Evolutionary conservation across 2,888 invertebrate species (phyloP).

Genomic region (Agrypnus murinus): DNA sequence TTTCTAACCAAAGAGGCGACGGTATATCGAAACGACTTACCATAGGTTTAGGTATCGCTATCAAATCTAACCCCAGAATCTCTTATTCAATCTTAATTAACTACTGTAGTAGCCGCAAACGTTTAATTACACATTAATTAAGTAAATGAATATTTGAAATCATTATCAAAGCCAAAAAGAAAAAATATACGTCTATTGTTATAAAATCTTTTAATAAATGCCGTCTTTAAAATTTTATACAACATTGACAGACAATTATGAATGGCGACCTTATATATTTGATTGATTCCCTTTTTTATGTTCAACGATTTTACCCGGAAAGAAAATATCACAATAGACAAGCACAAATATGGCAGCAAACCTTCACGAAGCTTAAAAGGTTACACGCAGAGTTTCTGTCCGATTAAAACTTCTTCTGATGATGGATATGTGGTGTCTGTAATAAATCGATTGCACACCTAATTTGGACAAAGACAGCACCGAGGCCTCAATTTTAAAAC

Average conservation of each 20-base stretch:
- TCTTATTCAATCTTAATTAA: conserved; percentile 58
- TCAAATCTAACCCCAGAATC: conserved; percentile 55
- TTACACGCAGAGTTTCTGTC: conserved; percentile 15
- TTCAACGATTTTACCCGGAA: conserved; percentile 15
- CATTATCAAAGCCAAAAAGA: conserved; percentile 63
- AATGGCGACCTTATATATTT: conserved; percentile 25
- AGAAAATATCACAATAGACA: conserved; percentile 24
- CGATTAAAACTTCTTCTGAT: conserved; percentile 2
- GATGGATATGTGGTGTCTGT: conserved; percentile 24
- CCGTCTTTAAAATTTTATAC: neutral
- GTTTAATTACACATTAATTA: conserved; percentile 63
- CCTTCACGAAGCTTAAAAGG: conserved; percentile 19
- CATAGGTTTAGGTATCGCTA: conserved; percentile 34
- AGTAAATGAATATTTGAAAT: conserved; percentile 62
- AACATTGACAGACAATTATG: conserved; percentile 12
- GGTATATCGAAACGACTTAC: too few relatives aligned
- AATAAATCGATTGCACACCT: conserved; percentile 22
- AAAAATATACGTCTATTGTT: too few relatives aligned
- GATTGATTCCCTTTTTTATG: conserved; percentile 27
- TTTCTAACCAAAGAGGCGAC: conserved; percentile 54
- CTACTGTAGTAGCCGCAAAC: conserved; percentile 58
- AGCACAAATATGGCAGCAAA: conserved; percentile 27
- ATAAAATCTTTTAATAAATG: neutral
- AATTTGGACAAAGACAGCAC: conserved; percentile 14
- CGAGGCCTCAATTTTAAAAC: conserved; percentile 2